Evolutionary conservation across 64 coral and sea anemone species (phyloP), one percentile per base, ranked within the genome.

Genomic region (Cladopsammia gracilis): DNA sequence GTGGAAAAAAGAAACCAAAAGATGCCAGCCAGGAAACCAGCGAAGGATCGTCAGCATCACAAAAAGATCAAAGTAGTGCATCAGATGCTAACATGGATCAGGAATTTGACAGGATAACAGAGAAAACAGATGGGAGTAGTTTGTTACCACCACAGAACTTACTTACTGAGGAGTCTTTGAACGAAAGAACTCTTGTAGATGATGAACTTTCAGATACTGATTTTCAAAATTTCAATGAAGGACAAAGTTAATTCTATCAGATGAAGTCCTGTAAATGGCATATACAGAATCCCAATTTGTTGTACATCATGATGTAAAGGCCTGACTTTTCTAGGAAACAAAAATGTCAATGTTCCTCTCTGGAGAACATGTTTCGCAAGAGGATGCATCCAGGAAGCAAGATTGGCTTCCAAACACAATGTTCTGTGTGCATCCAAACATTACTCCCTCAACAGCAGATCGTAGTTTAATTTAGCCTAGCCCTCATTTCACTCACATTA

Each of bases 91-190:
- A 49, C 18, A 64, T 51, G 80, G 47, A 48, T 84, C 43, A 68
- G 0, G 80, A 84, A 68, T 84, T 51, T 84, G 45, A 67, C 62
- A 47, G 23, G 10, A 64, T 48, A 24, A 45, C 44, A 3, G 78
- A 82, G 15, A 84, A 68, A 64, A 62, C 10, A 49, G 80, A 90
- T 61, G 12, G 47, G 9, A 9, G 48, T 7, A 79, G 83, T 78
- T 19, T 95, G 34, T 24, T 95, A 64, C 81, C 88, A 43, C 72
- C 80, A 19, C 93, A 95, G 80, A 85, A 95, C 72, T 82, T 95
- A 10, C 69, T 86, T 10, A 44, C 89, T 61, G 88, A 82, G 47
- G 43, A 71, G 90, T 48, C 49, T 20, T 95, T 76, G 48, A 91
- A 52, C 72, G 78, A 87, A 67, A 65, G 62, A 86, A 89, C 80